A percentile compares a stretch with the other conserved stretches of the same genome.
Conservation (phyloP, 2,888 invertebrate species). For the Drosophila phalerata region DNA sequence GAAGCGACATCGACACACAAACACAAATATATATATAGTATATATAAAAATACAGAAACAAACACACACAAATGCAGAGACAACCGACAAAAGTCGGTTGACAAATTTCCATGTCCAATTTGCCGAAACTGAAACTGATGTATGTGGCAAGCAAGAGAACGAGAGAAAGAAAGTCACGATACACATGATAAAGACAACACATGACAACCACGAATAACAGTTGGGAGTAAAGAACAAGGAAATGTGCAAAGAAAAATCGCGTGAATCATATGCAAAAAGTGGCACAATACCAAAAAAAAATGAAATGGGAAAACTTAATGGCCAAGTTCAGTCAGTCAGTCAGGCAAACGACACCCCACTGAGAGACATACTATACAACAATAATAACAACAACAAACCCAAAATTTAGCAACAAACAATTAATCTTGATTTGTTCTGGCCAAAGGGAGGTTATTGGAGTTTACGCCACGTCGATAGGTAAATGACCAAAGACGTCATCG, state of each 20-base stretch:
- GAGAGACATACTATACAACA: constrained; percentile 21
- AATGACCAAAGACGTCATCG: constrained; percentile 72
- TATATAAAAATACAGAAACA: neutral
- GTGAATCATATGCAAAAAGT: constrained; percentile 71
- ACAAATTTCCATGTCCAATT: constrained; percentile 71
- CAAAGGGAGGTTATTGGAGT: constrained; percentile 17
- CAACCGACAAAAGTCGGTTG: constrained; percentile 45
- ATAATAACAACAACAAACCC: constrained; percentile 17
- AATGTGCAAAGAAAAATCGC: constrained; percentile 61
- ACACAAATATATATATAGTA: neutral
- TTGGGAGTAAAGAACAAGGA: constrained; percentile 49
- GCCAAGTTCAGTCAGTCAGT: constrained; percentile 3
- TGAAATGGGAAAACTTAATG: constrained; percentile 41
- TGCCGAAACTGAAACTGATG: constrained; percentile 38
- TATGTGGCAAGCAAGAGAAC: constrained; percentile 5
- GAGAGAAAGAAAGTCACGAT: constrained; percentile 22
- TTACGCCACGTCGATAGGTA: constrained; percentile 63
- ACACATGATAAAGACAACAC: constrained; percentile 17
- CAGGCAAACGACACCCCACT: constrained; percentile 34
- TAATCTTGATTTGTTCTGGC: constrained; percentile 67
- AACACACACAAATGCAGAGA: constrained; percentile 7
- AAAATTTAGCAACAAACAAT: constrained; percentile 56
- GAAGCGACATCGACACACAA: constrained; percentile 42
- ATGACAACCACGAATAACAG: constrained; percentile 28
- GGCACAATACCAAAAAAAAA: constrained; percentile 51